Evolutionary conservation across 30 jellyfish, hydroid and myxozoan genomes (phyloP), one percentile per base, ranked within the genome.

Genomic region (Pelagia noctiluca): DNA sequence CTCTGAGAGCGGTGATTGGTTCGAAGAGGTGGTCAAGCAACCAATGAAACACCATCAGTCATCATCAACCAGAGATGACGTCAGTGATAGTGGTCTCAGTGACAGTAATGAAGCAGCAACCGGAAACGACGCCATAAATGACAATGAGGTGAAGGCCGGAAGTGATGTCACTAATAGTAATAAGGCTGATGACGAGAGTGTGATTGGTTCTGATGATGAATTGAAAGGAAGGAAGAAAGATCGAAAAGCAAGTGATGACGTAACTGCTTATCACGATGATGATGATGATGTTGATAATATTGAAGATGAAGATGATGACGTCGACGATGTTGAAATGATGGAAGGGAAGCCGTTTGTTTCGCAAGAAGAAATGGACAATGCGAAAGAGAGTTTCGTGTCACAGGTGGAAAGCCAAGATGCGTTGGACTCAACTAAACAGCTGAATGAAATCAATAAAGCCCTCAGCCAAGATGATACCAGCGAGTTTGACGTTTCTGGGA

Each of bases 1-100:
- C 34, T 76, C 89, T 21, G 35, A 83, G 29, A 60, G 69, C 34
- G 92, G 77, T 22, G 97, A 88, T 73, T 88, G 97, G 97, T 88
- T 88, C 48, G 97, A 88, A 32, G 42, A 66, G 22, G 88, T 76
- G 12, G 52, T 75, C 25, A 54, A 65, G 42, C 52, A 68, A 23
- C 68, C 95, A 1, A 13, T 7, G 0, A 48, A 48, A 0, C 47
- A 46, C 33, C 21, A 66, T 29, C 37, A 60, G n/a, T n/a, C n/a
- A n/a, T n/a, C n/a, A n/a, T n/a, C n/a, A n/a, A n/a, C n/a, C n/a
- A n/a, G n/a, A n/a, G n/a, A n/a, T n/a, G n/a, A n/a, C n/a, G n/a
- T n/a, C n/a, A n/a, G n/a, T n/a, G n/a, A n/a, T n/a, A n/a, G n/a
- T n/a, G n/a, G n/a, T n/a, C n/a, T n/a, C n/a, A n/a, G n/a, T n/a